Base-by-base conservation (phyloP, 2,113 vertebrate genomes). In the Miniopterus natalensis region DNA sequence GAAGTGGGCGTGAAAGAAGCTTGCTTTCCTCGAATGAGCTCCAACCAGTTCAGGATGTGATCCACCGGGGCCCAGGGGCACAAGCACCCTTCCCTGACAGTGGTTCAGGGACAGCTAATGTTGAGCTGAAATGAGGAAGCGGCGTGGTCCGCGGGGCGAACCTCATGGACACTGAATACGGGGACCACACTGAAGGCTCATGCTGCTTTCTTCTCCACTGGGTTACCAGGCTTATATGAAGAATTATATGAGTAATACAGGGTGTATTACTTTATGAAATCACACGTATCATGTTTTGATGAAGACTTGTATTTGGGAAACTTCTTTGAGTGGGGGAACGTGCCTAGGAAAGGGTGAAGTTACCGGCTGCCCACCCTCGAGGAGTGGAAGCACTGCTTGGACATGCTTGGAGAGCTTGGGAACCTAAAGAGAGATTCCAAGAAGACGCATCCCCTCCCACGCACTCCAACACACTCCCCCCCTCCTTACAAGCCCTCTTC, bases 121-220 rank as follows among this genome's bases (percentile, higher is more conserved):
- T 1, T 13, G 51, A 27, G 6, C 11, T 6, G 40, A 23, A 27
- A 18, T 0, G 47, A 92, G 63, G 51, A 6, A 31, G 20, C 8
- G 1, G 57, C 2, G 0, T 29, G 29, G 29, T 17, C 1, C 0
- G 11, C 45, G 18, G 23, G 68, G 81, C 42, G 49, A 1, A 25
- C 27, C 25, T 8, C 18, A 2, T 0, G 21, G 45, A 15, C 40
- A 12, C 51, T 9, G 21, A 27, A 3, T 4, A 8, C 8, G 51
- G 80, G 88, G 53, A 13, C 27, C 36, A 63, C 12, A 0, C 1
- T 25, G 15, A 74, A 18, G 61, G 1, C 36, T 49, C 47, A 27
- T 0, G 23, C 0, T 18, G 36, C 70, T 51, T 51, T 47, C 55
- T 45, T 51, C 61, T 25, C 49, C 36, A 78, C 40, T 12, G 21